Evolutionary conservation across 2,113 vertebrate species (phyloP).

Genomic region (Toxotes chatareus): DNA sequence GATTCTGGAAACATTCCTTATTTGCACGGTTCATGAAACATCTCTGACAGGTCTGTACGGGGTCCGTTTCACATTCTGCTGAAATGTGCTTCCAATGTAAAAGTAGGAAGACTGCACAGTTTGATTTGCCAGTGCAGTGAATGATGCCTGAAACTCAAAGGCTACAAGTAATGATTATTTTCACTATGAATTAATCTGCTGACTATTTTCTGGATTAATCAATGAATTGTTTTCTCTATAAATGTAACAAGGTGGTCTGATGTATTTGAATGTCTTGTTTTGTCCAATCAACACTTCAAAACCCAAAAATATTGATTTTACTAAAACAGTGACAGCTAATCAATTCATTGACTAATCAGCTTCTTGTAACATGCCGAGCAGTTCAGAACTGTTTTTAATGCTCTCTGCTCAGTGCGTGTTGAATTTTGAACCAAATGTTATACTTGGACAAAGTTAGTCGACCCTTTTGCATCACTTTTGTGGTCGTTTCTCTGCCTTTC

Average conservation of each 20-base stretch:
- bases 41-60: neutral
- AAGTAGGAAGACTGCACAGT: neutral
- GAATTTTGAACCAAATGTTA: too few relatives aligned
- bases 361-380: too few relatives aligned
- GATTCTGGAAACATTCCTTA: constrained; percentile 1
- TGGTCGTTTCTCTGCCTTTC: neutral
- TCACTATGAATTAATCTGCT: too few relatives aligned
- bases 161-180: too few relatives aligned
- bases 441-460: too few relatives aligned
- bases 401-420: too few relatives aligned
- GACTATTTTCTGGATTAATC: too few relatives aligned
- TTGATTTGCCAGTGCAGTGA: neutral
- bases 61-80: neutral
- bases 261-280: neutral
- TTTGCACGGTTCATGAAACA: neutral
- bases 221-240: neutral
- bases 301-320: neutral
- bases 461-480: neutral
- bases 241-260: too few relatives aligned
- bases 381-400: too few relatives aligned
- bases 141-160: neutral
- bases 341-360: too few relatives aligned
- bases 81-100: neutral
- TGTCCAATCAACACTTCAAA: neutral
- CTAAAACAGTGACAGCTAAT: too few relatives aligned